These are phyloP conservation scores for Callyntrura sp. DNA, from an alignment of 2,888 invertebrate genomes.

Conservation along the genomic window DNA sequence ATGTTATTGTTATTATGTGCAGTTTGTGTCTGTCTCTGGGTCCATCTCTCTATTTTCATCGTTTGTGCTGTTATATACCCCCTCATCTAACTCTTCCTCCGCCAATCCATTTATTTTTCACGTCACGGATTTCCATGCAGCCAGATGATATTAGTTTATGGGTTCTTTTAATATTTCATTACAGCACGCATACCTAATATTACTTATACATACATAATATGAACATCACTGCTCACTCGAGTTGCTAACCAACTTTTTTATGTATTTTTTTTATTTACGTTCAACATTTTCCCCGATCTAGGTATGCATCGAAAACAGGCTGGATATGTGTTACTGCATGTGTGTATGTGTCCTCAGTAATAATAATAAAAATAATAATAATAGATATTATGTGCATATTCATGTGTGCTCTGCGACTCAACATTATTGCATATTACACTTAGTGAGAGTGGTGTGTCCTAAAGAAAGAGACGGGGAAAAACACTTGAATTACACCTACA, in stretches of 20 bases:
- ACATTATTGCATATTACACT: too few relatives aligned
- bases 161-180: neutral
- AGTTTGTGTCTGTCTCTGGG: neutral
- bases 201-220: neutral
- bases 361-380: too few relatives aligned
- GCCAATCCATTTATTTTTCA: neutral
- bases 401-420: neutral
- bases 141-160: neutral
- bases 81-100: neutral
- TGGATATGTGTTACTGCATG: neutral
- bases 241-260: neutral
- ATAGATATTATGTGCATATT: slow-evolving; percentile 7
- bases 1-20: slow-evolving; percentile 4
- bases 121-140: slow-evolving; percentile 4
- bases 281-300: neutral
- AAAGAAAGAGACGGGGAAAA: neutral
- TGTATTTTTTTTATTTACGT: neutral
- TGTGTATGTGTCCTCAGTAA: neutral
- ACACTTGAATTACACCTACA: slow-evolving; percentile 27
- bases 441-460: too few relatives aligned
- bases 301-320: too few relatives aligned
- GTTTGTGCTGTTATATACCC: too few relatives aligned
- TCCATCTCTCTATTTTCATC: too few relatives aligned
- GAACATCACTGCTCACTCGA: neutral
- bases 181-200: too few relatives aligned